These are phyloP conservation scores for Corythaixoides concolor DNA, from an alignment of 2,113 vertebrate species.

Conservation along the genomic window DNA sequence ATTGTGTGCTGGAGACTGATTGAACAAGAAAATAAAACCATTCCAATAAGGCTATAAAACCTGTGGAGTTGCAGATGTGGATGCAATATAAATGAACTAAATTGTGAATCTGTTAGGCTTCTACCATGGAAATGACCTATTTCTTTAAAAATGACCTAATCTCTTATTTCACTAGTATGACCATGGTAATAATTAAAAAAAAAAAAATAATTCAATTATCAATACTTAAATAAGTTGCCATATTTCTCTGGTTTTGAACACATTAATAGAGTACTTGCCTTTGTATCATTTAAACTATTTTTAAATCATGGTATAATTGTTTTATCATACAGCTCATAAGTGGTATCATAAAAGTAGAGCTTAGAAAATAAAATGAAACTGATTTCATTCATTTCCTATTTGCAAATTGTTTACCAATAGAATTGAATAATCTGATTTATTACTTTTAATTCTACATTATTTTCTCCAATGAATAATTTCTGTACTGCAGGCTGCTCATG, in stretches of 20 bases:
- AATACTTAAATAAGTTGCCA: neutral
- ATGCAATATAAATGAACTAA: neutral
- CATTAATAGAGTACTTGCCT: neutral
- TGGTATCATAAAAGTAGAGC: neutral
- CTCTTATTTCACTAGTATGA: neutral
- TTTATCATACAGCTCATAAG: neutral
- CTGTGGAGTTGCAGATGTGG: neutral
- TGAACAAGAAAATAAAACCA: constrained; percentile 52
- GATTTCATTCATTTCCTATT: neutral
- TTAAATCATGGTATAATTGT: neutral
- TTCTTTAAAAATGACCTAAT: constrained; percentile 49
- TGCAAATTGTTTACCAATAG: neutral
- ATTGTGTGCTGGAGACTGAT: constrained; percentile 30
- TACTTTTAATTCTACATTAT: neutral
- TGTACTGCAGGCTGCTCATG: neutral
- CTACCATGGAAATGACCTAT: neutral
- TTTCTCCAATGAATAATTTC: neutral
- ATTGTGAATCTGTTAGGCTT: constrained; percentile 19
- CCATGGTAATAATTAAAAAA: neutral
- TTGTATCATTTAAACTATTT: constrained; percentile 15
- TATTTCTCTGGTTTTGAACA: constrained; percentile 34
- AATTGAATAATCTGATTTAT: neutral
- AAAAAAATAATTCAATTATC: constrained; percentile 17
- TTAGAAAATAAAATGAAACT: neutral
- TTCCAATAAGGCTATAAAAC: constrained; percentile 3